Base-by-base conservation (phyloP, 2,113 vertebrate species). In the Myotis davidii region DNA sequence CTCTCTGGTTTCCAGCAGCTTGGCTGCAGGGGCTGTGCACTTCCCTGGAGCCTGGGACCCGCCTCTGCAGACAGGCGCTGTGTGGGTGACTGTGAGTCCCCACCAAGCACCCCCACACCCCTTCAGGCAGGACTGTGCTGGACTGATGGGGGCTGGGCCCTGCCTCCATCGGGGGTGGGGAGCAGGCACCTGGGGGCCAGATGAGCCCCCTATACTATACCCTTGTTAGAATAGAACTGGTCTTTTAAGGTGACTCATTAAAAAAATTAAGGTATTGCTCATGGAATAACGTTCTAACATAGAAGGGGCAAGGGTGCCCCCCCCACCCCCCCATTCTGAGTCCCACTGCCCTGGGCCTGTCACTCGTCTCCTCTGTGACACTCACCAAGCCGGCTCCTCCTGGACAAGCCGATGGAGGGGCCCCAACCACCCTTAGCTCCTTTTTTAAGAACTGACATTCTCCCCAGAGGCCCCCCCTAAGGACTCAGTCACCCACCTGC, bases 401-500 rank as follows among this genome's bases (percentile, higher is more conserved):
- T 12, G 3, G 37, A 54, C 34, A 14, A 67, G 45, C 37, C 34
- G 27, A 12, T 25, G 16, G 56, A 48, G 69, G 72, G 10, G 9
- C 54, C 64, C 61, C 7, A 59, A 59, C 56, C 16, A 12, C 29
- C 17, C 21, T 65, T 61, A 29, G 21, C 21, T 59, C 54, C 72
- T 69, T 67, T 12, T 54, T 13, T 37, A 56, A 84, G 34, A 90
- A 42, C 32, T 34, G 11, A 21, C 76, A 34, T 82, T 37, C 42
- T 84, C 27, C 37, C 87, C 29, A 61, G 72, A 77, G 82, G 6
- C 65, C 37, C 21, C 17, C n/a, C 78, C 77, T 81, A 5, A 77
- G 77, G 92, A 74, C 85, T 78, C 88, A 52, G 3, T 85, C 82
- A 77, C 13, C 86, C 64, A 34, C 84, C 50, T 85, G 67, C 65